Percentiles rank a stretch among this genome's conserved stretches.
Evolutionary conservation across 2,113 vertebrate species (phyloP).

Genomic region (Struthidea cinerea): DNA sequence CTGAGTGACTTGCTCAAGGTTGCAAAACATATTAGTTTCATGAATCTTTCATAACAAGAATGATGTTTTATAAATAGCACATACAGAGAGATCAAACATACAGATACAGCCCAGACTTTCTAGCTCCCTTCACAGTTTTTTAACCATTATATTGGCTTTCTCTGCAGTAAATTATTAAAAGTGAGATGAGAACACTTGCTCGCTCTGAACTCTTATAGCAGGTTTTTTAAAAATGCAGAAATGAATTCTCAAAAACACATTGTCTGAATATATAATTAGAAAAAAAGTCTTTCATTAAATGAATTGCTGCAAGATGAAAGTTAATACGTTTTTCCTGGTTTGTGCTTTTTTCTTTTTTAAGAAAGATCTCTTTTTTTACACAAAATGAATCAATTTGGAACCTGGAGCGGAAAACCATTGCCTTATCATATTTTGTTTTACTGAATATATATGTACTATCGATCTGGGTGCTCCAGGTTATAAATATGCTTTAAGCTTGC

Average conservation of each 20-base stretch:
- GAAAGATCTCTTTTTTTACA: neutral
- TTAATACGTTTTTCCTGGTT: neutral
- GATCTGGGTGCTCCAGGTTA: constrained; percentile 38
- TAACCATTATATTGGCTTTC: neutral
- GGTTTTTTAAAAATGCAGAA: neutral
- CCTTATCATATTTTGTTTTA: constrained; percentile 48
- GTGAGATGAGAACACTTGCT: neutral
- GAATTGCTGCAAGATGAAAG: constrained; percentile 32
- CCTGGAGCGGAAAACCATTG: constrained; percentile 35
- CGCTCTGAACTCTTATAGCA: neutral
- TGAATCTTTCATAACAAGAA: constrained; percentile 14
- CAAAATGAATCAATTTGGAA: constrained; percentile 37
- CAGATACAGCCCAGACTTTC: neutral
- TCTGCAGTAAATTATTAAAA: neutral
- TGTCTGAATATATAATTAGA: constrained; percentile 27
- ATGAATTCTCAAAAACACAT: constrained; percentile 39
- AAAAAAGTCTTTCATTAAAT: constrained; percentile 17
- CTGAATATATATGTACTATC: constrained; percentile 29
- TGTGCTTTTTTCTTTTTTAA: neutral
- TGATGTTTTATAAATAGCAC: constrained; percentile 22
- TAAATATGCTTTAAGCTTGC: constrained; percentile 58
- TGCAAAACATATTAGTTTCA: neutral
- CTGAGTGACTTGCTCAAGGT: neutral
- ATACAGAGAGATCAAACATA: neutral
- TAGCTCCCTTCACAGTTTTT: neutral